A percentile compares a stretch with the other conserved stretches of the same genome.
phyloP scores from a whole-genome alignment of 2,888 invertebrate species.

The Mylabris sibirica region DNA sequence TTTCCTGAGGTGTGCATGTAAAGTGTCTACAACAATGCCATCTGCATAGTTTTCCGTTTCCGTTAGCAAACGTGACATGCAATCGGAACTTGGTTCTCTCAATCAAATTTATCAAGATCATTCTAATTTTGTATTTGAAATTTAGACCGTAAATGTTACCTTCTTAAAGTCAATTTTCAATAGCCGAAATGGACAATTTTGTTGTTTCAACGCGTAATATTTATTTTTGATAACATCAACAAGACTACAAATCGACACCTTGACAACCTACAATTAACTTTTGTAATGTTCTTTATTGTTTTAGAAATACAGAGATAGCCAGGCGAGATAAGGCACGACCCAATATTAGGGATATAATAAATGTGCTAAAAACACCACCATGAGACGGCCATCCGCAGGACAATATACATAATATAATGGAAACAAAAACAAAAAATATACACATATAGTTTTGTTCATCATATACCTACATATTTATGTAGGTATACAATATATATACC shows the following conservation, averaged over 20 bases:
- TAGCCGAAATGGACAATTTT: constrained; percentile 53
- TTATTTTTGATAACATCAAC: constrained; percentile 62
- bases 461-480: no score
- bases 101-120: constrained; percentile 62
- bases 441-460: not conserved
- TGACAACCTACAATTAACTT: constrained; percentile 62
- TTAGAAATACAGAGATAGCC: constrained; percentile 52
- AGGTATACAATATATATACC: no score
- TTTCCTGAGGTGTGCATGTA: constrained; percentile 59
- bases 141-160: constrained; percentile 50
- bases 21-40: constrained; percentile 61
- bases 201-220: constrained; percentile 60
- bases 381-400: constrained; percentile 2
- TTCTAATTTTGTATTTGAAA: constrained; percentile 48
- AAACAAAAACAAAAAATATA: not conserved
- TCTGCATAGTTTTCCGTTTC: constrained; percentile 62
- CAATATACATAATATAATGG: constrained; percentile 10
- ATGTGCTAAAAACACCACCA: constrained; percentile 35
- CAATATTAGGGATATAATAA: constrained; percentile 51
- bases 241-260: constrained; percentile 63
- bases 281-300: constrained; percentile 61
- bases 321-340: constrained; percentile 51
- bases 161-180: constrained; percentile 44
- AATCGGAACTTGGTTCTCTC: constrained; percentile 61
- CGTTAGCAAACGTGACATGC: constrained; percentile 58